Evolutionary conservation across 2,797 vertebrate species (phyloP), one percentile per base, ranked within the genome.

Genomic region (Yasuhikotakia modesta): DNA sequence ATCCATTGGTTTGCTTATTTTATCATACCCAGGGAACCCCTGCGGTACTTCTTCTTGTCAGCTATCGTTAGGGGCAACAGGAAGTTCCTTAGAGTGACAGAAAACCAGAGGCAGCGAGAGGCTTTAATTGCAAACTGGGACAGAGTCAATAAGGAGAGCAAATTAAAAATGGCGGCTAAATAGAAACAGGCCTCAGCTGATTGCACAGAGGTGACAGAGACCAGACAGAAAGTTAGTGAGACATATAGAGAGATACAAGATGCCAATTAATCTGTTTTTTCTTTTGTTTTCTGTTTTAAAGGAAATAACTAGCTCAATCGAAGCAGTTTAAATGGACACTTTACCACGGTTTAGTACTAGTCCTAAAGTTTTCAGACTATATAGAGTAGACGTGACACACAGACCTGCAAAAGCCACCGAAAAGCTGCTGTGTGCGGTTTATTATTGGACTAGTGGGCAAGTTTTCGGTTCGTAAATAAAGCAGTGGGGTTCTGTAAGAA

Each of bases 91-190:
- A 88, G 87, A 85, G 87, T 89, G 91, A 90, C 88, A 90, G 84
- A 79, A 77, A 84, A 82, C 86, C 81, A 90, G 89, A 70, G 46
- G 16, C 57, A 21, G 46, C n/a, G 5, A 63, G 55, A 53, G 46
- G 32, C 85, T 83, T 87, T 93, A 91, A 93, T 93, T 92, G 91
- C 90, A 89, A 90, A 88, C 86, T 89, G 89, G 88, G 87, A 92
- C 90, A 85, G 85, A 90, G 90, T 93, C 91, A 92, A 92, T 92
- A 92, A 87, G 89, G 89, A 90, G 87, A 85, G 81, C 87, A 92
- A 91, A 94, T 94, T 90, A 89, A 88, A 92, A 91, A 88, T 88
- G 90, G 90, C 89, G 87, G 89, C 85, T 87, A 86, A 88, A 91
- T 90, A 83, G 89, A 89, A 83, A 86, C 75, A 85, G 88, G 87